Evolutionary conservation across 2,888 invertebrate genomes (phyloP).

Genomic region (Geotrupes spiniger): DNA sequence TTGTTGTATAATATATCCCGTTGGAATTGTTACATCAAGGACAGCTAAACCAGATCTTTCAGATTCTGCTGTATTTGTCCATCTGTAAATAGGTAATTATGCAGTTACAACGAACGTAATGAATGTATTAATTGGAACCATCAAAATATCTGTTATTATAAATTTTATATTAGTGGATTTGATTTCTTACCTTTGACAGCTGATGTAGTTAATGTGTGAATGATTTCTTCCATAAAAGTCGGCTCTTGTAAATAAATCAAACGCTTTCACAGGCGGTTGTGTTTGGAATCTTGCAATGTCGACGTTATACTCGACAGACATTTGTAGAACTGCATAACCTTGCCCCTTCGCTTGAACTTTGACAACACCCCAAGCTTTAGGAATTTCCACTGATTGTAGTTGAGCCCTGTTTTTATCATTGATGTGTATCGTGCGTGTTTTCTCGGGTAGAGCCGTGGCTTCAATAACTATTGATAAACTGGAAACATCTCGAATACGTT

Average conservation of each 20-base stretch:
- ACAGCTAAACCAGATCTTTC: conserved; percentile 85
- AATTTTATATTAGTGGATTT: not conserved
- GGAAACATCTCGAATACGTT: conserved; percentile 82
- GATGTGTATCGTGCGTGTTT: conserved; percentile 60
- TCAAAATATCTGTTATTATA: not conserved
- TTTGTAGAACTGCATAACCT: conserved; percentile 91
- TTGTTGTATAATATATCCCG: conserved; percentile 89
- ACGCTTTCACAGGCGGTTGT: conserved; percentile 76
- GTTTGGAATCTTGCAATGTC: conserved; percentile 83
- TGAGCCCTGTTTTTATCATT: conserved; percentile 74
- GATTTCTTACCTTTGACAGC: conserved; percentile 74
- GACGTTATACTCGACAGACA: conserved; percentile 90
- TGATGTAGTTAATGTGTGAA: conserved; percentile 83
- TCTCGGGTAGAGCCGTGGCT: conserved; percentile 74
- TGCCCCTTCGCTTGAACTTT: conserved; percentile 90
- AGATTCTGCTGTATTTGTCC: conserved; percentile 76
- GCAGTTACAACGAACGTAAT: too few relatives aligned
- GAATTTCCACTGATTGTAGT: conserved; percentile 79
- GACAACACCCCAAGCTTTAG: conserved; percentile 91
- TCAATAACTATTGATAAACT: conserved; percentile 75
- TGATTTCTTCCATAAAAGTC: conserved; percentile 86
- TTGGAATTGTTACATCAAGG: conserved; percentile 81
- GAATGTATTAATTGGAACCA: too few relatives aligned
- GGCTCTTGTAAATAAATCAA: conserved; percentile 71
- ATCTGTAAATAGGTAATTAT: conserved; percentile 60